phyloP scores from a whole-genome alignment of 2,888 invertebrate species.

The Zootermopsis nevadensis region DNA sequence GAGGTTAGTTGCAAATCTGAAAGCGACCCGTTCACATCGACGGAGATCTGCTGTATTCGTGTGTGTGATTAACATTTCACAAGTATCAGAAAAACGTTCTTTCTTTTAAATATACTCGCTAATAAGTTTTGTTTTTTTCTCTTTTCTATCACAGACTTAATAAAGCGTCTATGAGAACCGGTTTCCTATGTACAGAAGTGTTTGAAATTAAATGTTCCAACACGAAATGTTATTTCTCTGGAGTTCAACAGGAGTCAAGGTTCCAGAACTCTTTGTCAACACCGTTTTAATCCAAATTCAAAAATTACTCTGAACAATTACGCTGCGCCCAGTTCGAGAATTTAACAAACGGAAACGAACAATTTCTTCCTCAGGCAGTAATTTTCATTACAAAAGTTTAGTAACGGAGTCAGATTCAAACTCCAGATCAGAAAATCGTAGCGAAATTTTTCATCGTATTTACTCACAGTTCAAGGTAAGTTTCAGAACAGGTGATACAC shows the following conservation, averaged over 20 bases:
- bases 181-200: neutral
- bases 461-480: too few species aligned
- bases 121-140: neutral
- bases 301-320: neutral
- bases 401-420: too few species aligned
- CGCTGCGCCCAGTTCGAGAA: neutral
- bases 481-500: too few species aligned
- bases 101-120: neutral
- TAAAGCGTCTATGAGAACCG: neutral
- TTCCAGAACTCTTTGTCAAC: neutral
- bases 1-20: neutral
- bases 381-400: too few species aligned
- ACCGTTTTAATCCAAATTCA: neutral
- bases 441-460: too few species aligned
- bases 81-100: neutral
- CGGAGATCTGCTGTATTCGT: neutral
- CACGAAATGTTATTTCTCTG: neutral
- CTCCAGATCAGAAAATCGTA: too few species aligned
- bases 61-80: neutral
- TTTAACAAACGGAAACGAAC: neutral
- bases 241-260: neutral
- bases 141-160: neutral
- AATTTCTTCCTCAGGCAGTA: too few species aligned
- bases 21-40: neutral
- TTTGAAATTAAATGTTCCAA: neutral